phyloP scores from a whole-genome alignment of 2,113 vertebrate species.

The Limnothrissa miodon region DNA sequence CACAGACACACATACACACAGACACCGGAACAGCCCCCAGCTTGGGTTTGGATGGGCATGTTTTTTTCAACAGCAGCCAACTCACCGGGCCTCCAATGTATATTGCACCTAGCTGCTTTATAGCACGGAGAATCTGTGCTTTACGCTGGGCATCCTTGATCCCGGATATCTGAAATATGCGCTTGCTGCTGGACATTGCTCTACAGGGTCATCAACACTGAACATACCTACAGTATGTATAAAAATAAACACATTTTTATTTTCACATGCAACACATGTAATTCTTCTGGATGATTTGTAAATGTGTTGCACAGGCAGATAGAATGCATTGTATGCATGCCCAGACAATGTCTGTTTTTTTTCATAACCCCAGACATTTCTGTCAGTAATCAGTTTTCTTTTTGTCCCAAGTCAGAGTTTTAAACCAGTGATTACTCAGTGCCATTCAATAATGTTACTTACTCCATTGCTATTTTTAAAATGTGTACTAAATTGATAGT shows the following conservation, averaged over 20 bases:
- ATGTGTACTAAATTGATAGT: too few relatives aligned
- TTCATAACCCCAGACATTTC: too few relatives aligned
- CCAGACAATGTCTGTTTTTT: too few relatives aligned
- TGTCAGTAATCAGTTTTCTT: too few relatives aligned
- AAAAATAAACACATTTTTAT: background rate
- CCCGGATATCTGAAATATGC: conserved; percentile 74
- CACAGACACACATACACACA: background rate
- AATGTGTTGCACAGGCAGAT: too few relatives aligned
- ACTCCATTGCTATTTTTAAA: too few relatives aligned
- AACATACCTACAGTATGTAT: background rate
- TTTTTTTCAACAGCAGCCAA: conserved; percentile 28
- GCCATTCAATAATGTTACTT: too few relatives aligned
- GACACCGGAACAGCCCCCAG: background rate
- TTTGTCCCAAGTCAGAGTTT: too few relatives aligned
- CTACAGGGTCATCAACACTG: background rate
- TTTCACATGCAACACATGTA: too few relatives aligned
- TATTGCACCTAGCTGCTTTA: conserved; percentile 63
- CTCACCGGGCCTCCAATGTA: conserved; percentile 75
- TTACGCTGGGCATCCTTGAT: conserved; percentile 62
- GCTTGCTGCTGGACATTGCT: conserved; percentile 56
- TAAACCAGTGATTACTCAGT: too few relatives aligned
- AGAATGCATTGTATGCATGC: too few relatives aligned
- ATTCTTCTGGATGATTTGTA: too few relatives aligned
- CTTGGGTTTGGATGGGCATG: background rate
- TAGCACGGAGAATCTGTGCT: conserved; percentile 59